Conservation (phyloP, 1,140 invertebrate genomes). For the Drosophila jambulina region DNA sequence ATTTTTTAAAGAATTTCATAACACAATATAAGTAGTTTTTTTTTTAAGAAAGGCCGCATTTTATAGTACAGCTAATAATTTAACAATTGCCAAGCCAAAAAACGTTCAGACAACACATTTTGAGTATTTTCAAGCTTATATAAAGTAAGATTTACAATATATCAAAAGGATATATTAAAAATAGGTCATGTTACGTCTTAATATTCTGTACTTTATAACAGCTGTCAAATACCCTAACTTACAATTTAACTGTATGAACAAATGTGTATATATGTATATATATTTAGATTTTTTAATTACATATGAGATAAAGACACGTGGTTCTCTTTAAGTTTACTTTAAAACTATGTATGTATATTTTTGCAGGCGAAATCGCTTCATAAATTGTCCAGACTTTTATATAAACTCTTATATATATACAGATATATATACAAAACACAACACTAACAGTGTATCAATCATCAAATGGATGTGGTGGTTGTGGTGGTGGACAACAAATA, state of each 20-base stretch:
- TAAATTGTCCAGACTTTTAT: constrained; percentile 30
- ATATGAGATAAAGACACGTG: constrained; percentile 8
- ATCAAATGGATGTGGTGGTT: constrained; percentile 5
- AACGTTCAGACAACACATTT: not conserved
- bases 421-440: constrained; percentile 23
- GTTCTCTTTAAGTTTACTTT: not conserved
- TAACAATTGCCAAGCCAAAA: not conserved
- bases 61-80: not conserved
- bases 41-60: not conserved
- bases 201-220: not conserved
- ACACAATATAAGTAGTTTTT: no score
- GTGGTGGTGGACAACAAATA: constrained; percentile 59
- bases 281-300: not conserved
- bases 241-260: not conserved
- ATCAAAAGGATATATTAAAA: not conserved
- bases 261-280: not conserved
- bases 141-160: not conserved
- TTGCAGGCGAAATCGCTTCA: constrained; percentile 11
- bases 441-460: constrained; percentile 19
- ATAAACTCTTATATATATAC: constrained; percentile 13
- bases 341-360: constrained; percentile 7
- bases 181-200: no score
- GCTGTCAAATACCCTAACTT: not conserved
- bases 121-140: not conserved
- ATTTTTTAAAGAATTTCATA: not conserved